phyloP scores from a whole-genome alignment of 2,888 invertebrate species.

The Tridacna gigas region DNA sequence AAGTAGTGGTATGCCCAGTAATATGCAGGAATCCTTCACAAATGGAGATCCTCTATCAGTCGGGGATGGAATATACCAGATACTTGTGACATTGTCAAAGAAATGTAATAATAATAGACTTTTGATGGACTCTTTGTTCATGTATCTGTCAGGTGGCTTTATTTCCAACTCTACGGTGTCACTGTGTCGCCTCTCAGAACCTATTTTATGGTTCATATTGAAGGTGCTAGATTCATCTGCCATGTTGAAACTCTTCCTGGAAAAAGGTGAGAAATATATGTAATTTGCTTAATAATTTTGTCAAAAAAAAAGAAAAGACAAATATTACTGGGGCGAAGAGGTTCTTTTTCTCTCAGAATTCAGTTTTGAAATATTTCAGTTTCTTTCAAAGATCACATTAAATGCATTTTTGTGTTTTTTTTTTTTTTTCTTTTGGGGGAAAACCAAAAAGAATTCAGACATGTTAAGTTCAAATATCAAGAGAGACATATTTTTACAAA shows the following conservation, averaged over 20 bases:
- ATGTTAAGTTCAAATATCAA: too few relatives aligned
- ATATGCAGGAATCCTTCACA: slow-evolving; percentile 79
- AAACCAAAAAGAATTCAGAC: too few relatives aligned
- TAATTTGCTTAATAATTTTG: too few relatives aligned
- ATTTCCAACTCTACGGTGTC: slow-evolving; percentile 63
- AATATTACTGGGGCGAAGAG: too few relatives aligned
- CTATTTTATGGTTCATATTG: slow-evolving; percentile 93
- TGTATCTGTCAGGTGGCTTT: slow-evolving; percentile 87
- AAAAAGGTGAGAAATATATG: slow-evolving; percentile 86
- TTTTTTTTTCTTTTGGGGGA: too few relatives aligned
- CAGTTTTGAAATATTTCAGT: too few relatives aligned
- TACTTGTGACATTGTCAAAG: slow-evolving; percentile 91
- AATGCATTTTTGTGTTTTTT: too few relatives aligned
- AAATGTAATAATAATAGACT: slow-evolving; percentile 91
- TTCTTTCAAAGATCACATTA: too few relatives aligned
- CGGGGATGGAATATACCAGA: slow-evolving; percentile 94
- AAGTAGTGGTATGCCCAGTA: slow-evolving; percentile 82
- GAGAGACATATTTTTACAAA: too few relatives aligned
- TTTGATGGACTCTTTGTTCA: slow-evolving; percentile 91
- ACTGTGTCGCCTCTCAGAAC: slow-evolving; percentile 91
- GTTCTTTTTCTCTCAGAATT: too few relatives aligned
- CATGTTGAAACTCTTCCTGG: slow-evolving; percentile 90
- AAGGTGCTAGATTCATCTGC: slow-evolving; percentile 92
- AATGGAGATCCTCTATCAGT: slow-evolving; percentile 89
- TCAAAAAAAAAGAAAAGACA: too few relatives aligned